Conservation (phyloP, 1,140 invertebrate species). For the Drosophila seguyi region DNA sequence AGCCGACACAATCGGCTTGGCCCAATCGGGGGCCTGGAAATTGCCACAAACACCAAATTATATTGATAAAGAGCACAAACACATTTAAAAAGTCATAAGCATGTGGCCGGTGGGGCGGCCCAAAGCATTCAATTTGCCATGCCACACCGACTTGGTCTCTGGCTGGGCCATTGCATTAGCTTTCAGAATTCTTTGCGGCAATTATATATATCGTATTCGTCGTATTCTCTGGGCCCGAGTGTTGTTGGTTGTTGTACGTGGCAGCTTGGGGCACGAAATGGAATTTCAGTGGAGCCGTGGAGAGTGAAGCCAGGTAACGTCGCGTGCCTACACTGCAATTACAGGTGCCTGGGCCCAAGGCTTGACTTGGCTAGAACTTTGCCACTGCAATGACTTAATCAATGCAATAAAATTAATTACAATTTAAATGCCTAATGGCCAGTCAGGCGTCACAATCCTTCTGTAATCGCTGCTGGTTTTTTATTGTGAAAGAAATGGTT, state of each 20-base stretch:
- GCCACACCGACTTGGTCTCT: slow-evolving; percentile 6
- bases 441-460: slow-evolving; percentile 23
- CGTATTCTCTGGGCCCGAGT: slow-evolving; percentile 7
- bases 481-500: not conserved
- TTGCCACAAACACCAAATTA: slow-evolving; percentile 75
- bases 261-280: slow-evolving; percentile 36
- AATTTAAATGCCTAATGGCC: slow-evolving; percentile 15
- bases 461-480: not conserved
- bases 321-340: slow-evolving; percentile 68
- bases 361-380: slow-evolving; percentile 30
- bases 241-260: no score
- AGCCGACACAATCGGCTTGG: slow-evolving; percentile 60
- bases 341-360: slow-evolving; percentile 27
- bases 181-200: slow-evolving; percentile 49
- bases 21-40: slow-evolving; percentile 65
- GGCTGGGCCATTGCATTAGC: slow-evolving; percentile 24
- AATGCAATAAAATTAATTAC: slow-evolving; percentile 32
- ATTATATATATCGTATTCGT: slow-evolving; percentile 15
- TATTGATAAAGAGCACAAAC: slow-evolving; percentile 77
- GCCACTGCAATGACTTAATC: slow-evolving; percentile 36
- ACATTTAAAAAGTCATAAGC: slow-evolving; percentile 75
- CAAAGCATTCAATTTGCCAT: slow-evolving; percentile 56
- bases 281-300: slow-evolving; percentile 17
- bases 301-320: slow-evolving; percentile 28
- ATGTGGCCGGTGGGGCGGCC: slow-evolving; percentile 34